These are phyloP conservation scores for Bambusicola thoracicus DNA, from an alignment of 2,113 vertebrate species.

Conservation along the genomic window DNA sequence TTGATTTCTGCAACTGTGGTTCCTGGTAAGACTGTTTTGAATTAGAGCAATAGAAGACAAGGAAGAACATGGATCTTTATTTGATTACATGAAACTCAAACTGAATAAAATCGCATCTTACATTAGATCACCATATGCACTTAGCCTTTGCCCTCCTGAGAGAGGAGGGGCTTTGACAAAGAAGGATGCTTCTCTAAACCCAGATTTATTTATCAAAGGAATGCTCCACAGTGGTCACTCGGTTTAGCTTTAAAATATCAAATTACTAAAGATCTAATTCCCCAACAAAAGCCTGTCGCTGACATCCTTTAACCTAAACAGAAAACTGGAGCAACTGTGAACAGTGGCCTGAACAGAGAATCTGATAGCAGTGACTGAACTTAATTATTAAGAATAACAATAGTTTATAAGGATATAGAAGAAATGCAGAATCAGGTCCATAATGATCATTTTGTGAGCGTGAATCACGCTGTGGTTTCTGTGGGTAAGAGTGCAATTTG, in stretches of 20 bases:
- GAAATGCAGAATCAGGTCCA: background rate
- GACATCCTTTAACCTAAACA: slow-evolving; percentile 31
- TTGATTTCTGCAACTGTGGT: slow-evolving; percentile 6
- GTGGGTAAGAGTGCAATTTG: accelerated
- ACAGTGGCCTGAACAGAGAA: background rate
- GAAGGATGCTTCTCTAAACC: slow-evolving; percentile 44
- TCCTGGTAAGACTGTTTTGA: slow-evolving; percentile 51
- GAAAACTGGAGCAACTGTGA: slow-evolving; percentile 3
- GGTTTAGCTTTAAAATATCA: slow-evolving; percentile 31
- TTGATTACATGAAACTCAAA: slow-evolving; percentile 55
- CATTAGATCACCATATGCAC: slow-evolving; percentile 38
- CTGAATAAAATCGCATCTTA: slow-evolving; percentile 40
- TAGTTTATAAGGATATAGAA: background rate
- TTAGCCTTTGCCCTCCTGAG: slow-evolving; percentile 54
- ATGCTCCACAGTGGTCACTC: slow-evolving; percentile 25
- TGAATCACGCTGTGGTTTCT: background rate
- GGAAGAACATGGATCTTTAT: slow-evolving; percentile 39
- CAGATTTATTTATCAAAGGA: slow-evolving; percentile 54
- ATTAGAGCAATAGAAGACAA: slow-evolving; percentile 28
- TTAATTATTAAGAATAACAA: background rate
- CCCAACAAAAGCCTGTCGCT: background rate
- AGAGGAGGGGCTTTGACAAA: slow-evolving; percentile 33
- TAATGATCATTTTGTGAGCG: background rate
- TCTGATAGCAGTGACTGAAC: background rate
- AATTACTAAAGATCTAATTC: slow-evolving; percentile 20